phyloP scores from a whole-genome alignment of 2,797 vertebrate species.

The Ptychobarbus kaznakovi region DNA sequence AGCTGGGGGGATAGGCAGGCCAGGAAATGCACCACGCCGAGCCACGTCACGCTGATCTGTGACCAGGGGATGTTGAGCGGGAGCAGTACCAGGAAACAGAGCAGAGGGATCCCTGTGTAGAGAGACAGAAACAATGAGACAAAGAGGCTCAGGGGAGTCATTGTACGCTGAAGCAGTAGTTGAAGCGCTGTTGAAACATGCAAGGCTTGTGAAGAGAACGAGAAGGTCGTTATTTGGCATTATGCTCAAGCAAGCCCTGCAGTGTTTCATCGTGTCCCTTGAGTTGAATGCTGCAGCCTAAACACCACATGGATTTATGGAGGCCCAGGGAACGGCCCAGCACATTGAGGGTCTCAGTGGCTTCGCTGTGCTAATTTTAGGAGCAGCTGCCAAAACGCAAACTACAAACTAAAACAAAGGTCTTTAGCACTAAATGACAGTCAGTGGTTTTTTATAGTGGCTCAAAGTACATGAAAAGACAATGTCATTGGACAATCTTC shows the following conservation, averaged over 20 bases:
- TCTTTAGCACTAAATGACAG: constrained; percentile 7
- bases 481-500: background rate
- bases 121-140: constrained; percentile 2
- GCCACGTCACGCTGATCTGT: constrained; percentile 89
- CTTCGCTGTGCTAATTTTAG: constrained; percentile 40
- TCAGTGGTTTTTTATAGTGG: background rate
- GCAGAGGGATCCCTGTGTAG: constrained; percentile 81
- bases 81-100: constrained; percentile 89
- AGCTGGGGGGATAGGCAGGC: constrained; percentile 90
- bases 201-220: background rate
- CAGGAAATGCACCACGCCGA: constrained; percentile 90
- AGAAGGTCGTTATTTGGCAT: constrained; percentile 19
- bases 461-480: background rate
- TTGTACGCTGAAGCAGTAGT: background rate
- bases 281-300: constrained; percentile 24
- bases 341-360: constrained; percentile 30
- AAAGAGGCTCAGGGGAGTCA: background rate
- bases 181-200: constrained; percentile 1
- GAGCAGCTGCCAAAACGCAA: constrained; percentile 39
- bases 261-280: constrained; percentile 24
- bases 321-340: background rate
- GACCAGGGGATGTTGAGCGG: constrained; percentile 91
- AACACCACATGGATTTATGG: constrained; percentile 29
- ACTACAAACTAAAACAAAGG: constrained; percentile 1
- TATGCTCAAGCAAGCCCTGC: constrained; percentile 11